Evolutionary conservation across 2,113 vertebrate species (phyloP).

Genomic region (Oreochromis aureus): DNA sequence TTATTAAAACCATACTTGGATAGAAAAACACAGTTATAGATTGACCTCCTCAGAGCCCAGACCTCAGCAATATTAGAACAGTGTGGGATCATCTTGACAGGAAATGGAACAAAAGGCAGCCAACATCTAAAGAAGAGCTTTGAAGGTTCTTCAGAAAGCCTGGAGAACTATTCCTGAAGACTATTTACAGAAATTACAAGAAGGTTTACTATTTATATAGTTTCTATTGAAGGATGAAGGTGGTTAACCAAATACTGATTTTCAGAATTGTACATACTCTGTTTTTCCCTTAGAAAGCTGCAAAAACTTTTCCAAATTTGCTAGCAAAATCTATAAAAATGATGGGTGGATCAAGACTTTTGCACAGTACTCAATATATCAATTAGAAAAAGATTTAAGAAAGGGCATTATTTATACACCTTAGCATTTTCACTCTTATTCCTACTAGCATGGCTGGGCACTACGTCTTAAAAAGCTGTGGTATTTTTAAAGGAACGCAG

Average conservation of each 20-base stretch:
- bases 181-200: neutral
- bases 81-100: neutral
- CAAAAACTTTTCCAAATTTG: neutral
- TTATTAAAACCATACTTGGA: neutral
- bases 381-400: neutral
- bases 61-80: neutral
- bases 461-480: neutral
- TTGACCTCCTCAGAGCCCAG: neutral
- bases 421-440: neutral
- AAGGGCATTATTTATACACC: neutral
- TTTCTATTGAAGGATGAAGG: neutral
- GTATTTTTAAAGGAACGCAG: constrained; percentile 15
- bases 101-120: neutral
- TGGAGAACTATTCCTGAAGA: neutral
- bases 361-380: neutral
- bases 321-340: neutral
- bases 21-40: neutral
- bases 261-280: neutral
- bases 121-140: neutral
- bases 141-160: neutral
- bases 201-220: no score
- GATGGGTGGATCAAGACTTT: neutral
- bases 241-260: neutral
- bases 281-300: neutral
- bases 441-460: neutral